Evolutionary conservation across 1,140 invertebrate genomes (phyloP).

Genomic region (Macrobrachium rosenbergii): DNA sequence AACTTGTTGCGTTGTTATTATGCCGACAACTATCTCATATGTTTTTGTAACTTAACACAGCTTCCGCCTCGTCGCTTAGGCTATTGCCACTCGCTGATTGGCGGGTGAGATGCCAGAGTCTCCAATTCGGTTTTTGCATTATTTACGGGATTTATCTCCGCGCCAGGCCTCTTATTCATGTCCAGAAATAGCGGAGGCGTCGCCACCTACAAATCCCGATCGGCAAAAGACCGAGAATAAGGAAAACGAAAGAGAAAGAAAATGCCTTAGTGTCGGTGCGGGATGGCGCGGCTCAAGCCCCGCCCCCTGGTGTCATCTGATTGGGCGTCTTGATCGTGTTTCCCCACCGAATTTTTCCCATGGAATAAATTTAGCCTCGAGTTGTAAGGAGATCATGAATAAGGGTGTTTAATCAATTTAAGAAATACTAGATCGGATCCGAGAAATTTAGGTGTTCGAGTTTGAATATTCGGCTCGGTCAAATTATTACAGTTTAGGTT

Average conservation of each 20-base stretch:
- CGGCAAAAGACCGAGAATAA: background rate
- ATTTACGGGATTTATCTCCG: background rate
- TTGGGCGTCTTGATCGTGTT: constrained; percentile 61
- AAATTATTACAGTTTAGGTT: constrained; percentile 20
- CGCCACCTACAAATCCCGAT: background rate
- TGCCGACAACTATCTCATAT: constrained; percentile 46
- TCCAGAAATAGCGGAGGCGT: no score
- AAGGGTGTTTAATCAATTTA: constrained; percentile 60
- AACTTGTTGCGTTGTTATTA: constrained; percentile 48
- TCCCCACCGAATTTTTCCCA: constrained; percentile 57
- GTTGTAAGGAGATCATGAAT: constrained; percentile 62
- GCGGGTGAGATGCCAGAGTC: constrained; percentile 24
- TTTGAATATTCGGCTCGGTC: constrained; percentile 18
- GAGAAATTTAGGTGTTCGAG: constrained; percentile 51
- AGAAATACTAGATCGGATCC: constrained; percentile 48
- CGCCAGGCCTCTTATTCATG: background rate
- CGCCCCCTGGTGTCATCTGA: constrained; percentile 49
- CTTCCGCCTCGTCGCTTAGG: constrained; percentile 57
- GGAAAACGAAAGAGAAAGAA: background rate
- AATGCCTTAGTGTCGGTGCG: background rate
- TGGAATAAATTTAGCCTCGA: constrained; percentile 49
- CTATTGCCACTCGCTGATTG: constrained; percentile 54
- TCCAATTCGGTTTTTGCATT: background rate
- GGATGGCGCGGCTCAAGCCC: constrained; percentile 25
- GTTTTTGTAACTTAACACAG: constrained; percentile 52